phyloP scores from a whole-genome alignment of 2,888 invertebrate species.

The Andrena chrysosceles region DNA sequence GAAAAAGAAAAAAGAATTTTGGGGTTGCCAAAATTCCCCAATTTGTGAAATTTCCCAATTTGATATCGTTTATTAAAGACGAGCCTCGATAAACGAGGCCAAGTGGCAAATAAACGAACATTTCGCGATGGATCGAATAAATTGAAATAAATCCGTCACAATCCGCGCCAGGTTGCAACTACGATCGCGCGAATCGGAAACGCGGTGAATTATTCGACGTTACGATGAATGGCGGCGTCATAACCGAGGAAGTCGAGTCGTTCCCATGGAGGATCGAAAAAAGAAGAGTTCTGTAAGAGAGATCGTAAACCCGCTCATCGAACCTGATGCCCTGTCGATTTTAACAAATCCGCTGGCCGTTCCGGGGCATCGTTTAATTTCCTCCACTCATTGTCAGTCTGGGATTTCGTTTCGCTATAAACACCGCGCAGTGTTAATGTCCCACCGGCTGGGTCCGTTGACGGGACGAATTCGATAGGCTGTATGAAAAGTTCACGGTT shows the following conservation, averaged over 20 bases:
- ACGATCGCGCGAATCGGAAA: slow-evolving; percentile 11
- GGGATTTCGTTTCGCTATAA: background rate
- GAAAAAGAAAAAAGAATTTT: too few relatives aligned
- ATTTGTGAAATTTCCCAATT: too few relatives aligned
- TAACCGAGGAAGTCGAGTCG: slow-evolving; percentile 18
- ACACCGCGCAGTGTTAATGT: slow-evolving; percentile 24
- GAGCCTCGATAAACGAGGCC: background rate
- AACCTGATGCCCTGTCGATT: slow-evolving; percentile 2
- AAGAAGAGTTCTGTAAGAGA: background rate
- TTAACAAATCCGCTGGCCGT: slow-evolving; percentile 13
- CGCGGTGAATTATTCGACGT: slow-evolving; percentile 35
- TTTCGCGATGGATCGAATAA: slow-evolving; percentile 26
- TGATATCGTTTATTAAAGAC: slow-evolving; percentile 29
- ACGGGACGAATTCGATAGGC: slow-evolving; percentile 35
- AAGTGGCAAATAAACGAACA: slow-evolving; percentile 25
- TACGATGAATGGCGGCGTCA: slow-evolving; percentile 15
- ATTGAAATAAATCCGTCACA: slow-evolving; percentile 47
- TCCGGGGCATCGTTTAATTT: slow-evolving; percentile 18
- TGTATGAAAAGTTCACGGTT: background rate
- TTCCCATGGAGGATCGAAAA: slow-evolving; percentile 8
- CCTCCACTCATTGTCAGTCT: background rate
- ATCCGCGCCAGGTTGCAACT: background rate
- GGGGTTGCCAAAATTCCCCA: too few relatives aligned
- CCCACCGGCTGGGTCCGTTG: slow-evolving; percentile 10
- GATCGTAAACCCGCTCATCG: slow-evolving; percentile 33